Evolutionary conservation across 2,888 invertebrate genomes (phyloP).

Genomic region (Drosophila atroscutellata): DNA sequence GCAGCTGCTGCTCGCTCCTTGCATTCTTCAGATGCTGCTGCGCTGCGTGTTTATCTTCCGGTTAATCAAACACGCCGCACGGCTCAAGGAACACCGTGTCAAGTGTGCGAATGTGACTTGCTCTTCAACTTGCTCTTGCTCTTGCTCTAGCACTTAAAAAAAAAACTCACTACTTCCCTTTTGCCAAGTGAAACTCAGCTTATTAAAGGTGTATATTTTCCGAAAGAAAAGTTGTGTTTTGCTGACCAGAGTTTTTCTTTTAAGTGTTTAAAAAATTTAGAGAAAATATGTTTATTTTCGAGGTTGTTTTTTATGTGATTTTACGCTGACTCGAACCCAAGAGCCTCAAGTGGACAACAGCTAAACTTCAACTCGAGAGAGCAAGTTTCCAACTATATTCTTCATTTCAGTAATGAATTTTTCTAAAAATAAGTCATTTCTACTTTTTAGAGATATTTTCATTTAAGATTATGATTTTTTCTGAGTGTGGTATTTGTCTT

Average conservation of each 20-base stretch:
- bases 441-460: background rate
- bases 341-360: background rate
- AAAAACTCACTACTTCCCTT: background rate
- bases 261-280: too few relatives aligned
- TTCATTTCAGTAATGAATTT: background rate
- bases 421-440: background rate
- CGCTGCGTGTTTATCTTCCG: conserved; percentile 80
- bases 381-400: background rate
- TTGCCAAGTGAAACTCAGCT: background rate
- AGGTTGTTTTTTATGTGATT: background rate
- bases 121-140: conserved; percentile 9
- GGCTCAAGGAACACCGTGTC: conserved; percentile 56
- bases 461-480: background rate
- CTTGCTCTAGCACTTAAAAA: background rate
- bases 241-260: background rate
- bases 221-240: background rate
- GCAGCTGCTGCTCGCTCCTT: conserved; percentile 5
- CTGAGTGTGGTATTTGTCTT: background rate
- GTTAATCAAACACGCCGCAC: conserved; percentile 80
- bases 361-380: background rate
- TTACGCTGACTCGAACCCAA: too few relatives aligned
- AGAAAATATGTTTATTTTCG: background rate
- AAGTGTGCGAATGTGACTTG: conserved; percentile 47
- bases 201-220: background rate
- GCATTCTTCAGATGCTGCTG: conserved; percentile 37